Evolutionary conservation across 2,113 vertebrate species (phyloP).

Genomic region (Grus americana): DNA sequence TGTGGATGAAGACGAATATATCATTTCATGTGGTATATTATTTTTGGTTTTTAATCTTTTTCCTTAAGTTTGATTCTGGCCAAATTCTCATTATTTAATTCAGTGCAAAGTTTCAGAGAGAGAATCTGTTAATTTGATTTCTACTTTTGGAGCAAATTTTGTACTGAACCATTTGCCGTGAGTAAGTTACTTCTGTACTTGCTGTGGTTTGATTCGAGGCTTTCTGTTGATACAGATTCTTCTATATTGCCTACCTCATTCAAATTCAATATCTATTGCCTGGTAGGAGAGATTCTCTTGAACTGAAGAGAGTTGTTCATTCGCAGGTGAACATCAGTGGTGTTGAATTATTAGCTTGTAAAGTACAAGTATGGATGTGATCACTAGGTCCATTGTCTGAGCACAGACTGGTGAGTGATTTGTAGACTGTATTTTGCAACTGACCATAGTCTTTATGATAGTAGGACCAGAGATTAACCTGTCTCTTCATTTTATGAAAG

Average conservation of each 20-base stretch:
- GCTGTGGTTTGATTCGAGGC: not conserved
- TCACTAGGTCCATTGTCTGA: not conserved
- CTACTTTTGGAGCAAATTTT: not conserved
- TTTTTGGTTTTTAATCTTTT: not conserved
- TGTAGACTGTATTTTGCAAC: not conserved
- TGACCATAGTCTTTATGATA: not conserved
- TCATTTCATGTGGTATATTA: not conserved
- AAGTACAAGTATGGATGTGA: not conserved
- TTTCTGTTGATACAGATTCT: not conserved
- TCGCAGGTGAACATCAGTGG: not conserved
- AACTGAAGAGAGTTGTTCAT: not conserved
- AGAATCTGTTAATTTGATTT: not conserved
- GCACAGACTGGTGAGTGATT: not conserved
- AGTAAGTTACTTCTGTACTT: not conserved
- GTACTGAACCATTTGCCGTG: not conserved
- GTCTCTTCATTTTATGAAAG: not conserved
- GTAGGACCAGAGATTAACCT: not conserved
- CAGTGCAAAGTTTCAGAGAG: not conserved
- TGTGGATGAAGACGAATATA: not conserved
- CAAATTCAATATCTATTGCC: not conserved
- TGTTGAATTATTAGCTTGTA: not conserved
- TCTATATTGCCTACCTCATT: not conserved
- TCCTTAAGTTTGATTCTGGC: not conserved
- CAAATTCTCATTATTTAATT: not conserved
- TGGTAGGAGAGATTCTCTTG: not conserved